Percentiles rank a stretch among this genome's conserved stretches.
These are phyloP conservation scores for Phaonia tiefii DNA, from an alignment of 2,888 invertebrate species.

Conservation along the genomic window DNA sequence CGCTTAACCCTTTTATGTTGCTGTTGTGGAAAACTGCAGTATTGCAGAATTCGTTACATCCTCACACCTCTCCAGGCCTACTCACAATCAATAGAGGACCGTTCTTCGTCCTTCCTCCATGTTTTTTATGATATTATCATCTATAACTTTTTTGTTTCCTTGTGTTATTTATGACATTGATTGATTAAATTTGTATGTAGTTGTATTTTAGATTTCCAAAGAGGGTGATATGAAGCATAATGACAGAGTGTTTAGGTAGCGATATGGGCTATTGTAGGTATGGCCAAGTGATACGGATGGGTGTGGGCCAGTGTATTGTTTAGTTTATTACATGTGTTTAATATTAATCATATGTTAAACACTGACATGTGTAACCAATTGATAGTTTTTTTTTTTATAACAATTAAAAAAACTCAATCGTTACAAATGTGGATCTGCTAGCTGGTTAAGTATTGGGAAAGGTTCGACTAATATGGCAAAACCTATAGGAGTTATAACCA, in stretches of 20 bases:
- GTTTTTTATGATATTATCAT: slow-evolving; percentile 33
- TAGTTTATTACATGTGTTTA: slow-evolving; percentile 35
- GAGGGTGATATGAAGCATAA: slow-evolving; percentile 7
- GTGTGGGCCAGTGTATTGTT: background rate
- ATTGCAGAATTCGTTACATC: slow-evolving; percentile 44
- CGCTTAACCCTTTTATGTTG: slow-evolving; percentile 38
- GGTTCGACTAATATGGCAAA: no score
- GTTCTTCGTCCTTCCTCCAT: background rate
- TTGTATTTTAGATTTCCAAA: slow-evolving; percentile 49
- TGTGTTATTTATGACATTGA: slow-evolving; percentile 75
- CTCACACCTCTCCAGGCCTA: slow-evolving; percentile 12
- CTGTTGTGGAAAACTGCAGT: slow-evolving; percentile 24
- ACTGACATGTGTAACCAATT: slow-evolving; percentile 56
- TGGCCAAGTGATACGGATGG: background rate
- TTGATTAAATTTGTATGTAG: slow-evolving; percentile 75
- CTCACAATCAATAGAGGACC: no score
- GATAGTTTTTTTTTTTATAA: slow-evolving; percentile 7
- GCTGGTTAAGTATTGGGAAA: no score
- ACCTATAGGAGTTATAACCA: no score
- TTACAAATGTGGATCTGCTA: no score
- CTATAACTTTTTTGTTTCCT: slow-evolving; percentile 29
- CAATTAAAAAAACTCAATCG: no score
- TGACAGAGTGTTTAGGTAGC: background rate
- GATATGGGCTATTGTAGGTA: background rate
- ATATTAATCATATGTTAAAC: slow-evolving; percentile 65